These are phyloP conservation scores for Nebria brevicollis DNA, from an alignment of 2,888 invertebrate genomes.

Conservation along the genomic window DNA sequence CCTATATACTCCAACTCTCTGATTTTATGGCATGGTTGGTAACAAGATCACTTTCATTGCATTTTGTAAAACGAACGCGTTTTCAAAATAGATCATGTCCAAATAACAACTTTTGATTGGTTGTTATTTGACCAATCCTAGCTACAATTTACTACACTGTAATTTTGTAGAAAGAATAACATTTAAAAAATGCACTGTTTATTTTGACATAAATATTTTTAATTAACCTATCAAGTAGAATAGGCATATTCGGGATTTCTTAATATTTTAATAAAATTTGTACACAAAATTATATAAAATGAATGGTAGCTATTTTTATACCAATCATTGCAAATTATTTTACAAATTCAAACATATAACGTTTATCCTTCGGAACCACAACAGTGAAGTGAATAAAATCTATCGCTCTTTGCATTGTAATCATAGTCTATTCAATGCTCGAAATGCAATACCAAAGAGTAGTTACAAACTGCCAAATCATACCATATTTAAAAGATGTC, in stretches of 20 bases:
- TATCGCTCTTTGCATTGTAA: slow-evolving; percentile 30
- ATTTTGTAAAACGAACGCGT: too few species aligned
- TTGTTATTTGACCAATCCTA: too few species aligned
- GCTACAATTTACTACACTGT: too few species aligned
- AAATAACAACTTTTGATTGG: too few species aligned
- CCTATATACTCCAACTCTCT: too few species aligned
- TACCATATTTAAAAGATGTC: slow-evolving; percentile 21
- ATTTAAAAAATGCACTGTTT: background rate
- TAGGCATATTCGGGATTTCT: background rate
- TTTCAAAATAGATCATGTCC: too few species aligned
- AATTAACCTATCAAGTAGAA: slow-evolving; percentile 7
- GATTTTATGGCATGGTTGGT: too few species aligned
- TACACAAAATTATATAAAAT: slow-evolving; percentile 20
- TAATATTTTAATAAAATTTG: background rate
- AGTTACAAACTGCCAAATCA: background rate
- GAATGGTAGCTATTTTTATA: slow-evolving; percentile 30
- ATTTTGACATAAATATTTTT: slow-evolving; percentile 38
- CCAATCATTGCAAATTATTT: slow-evolving; percentile 28
- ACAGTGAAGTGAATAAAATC: slow-evolving; percentile 19
- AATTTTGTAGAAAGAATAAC: too few species aligned
- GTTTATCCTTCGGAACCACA: background rate
- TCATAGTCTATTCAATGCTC: slow-evolving; percentile 7
- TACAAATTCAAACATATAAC: slow-evolving; percentile 10
- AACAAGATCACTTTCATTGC: too few species aligned
- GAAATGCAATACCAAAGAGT: background rate